Evolutionary conservation across 2,888 invertebrate species (phyloP), one percentile per base, ranked within the genome.

Genomic region (Caenorhabditis sp.): DNA sequence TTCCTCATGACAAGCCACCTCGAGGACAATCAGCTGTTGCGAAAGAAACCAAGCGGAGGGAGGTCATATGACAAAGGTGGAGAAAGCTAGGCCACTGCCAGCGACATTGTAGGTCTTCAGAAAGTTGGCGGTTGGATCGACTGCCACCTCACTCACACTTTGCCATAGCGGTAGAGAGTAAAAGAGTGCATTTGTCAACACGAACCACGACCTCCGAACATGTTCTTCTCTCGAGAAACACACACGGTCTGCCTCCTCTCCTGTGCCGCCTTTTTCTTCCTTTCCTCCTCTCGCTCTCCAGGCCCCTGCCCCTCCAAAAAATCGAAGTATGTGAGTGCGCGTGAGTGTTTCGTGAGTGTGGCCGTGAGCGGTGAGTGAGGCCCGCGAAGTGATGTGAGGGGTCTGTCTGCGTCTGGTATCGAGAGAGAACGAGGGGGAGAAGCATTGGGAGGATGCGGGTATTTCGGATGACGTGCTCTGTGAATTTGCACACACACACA

Each of bases 281-380:
- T 35, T 18, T 55, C 13, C 35, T 61, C 40, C 13, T 40, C 40
- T 40, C 40, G 6, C 62, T 64, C 35, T 28, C 64, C 47, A 55
- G 35, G 47, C 64, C 56, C 35, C 58, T 37, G 35, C 51, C 50
- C 9, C 32, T 9, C 74, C 56, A 60, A 65, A 78, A 78, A 78
- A 78, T 78, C 78, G 78, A 78, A 78, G 70, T 8, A 69, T 56
- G 69, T 67, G 77, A 77, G 77, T 55, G 77, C 40, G 24, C 47
- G 77, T 68, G 70, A 70, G 70, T 65, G 78, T 61, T 50, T 69
- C 47, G 69, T 77, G 77, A 77, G 68, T 53, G 68, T n/a, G n/a
- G 76, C 53, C 13, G 72, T 64, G 72, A 72, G 72, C 44, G 64
- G 60, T 8, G 40, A 60, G 60, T 22, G 22, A 40, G 60, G 18